Conservation (phyloP, 2,888 invertebrate species). For the Drosophila fulvimacula region DNA sequence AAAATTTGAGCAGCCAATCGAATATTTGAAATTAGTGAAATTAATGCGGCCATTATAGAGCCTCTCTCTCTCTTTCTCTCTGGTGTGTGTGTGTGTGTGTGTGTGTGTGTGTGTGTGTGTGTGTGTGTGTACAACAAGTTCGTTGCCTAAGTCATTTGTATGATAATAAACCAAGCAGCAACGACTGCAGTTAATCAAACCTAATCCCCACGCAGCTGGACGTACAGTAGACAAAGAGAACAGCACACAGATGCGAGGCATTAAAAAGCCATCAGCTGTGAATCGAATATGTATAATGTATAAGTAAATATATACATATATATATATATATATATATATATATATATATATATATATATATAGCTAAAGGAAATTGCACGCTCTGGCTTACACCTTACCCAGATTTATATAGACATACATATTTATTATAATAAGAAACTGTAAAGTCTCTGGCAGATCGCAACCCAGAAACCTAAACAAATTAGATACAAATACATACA, state of each 20-base stretch:
- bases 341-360: not conserved
- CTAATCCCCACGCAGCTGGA: conserved; percentile 27
- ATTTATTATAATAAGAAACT: conserved; percentile 12
- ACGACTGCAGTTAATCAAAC: conserved; percentile 34
- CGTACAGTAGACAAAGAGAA: conserved; percentile 16
- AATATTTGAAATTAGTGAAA: conserved; percentile 39
- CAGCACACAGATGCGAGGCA: conserved; percentile 14
- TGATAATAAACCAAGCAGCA: conserved; percentile 42
- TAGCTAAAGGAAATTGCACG: conserved; percentile 2
- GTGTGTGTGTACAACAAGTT: conserved; percentile 43
- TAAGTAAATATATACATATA: not conserved
- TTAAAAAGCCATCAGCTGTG: conserved; percentile 37
- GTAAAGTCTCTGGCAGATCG: conserved; percentile 18
- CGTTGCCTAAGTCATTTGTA: conserved; percentile 61
- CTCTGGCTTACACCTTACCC: not conserved
- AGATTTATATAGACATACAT: not conserved
- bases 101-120: conserved; percentile 3
- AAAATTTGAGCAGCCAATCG: conserved; percentile 32
- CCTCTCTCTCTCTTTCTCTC: not conserved
- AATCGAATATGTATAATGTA: conserved; percentile 2
- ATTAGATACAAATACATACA: conserved; percentile 30
- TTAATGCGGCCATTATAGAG: conserved; percentile 42
- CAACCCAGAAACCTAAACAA: conserved; percentile 37
- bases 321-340: not conserved
- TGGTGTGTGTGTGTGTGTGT: too few species aligned